Evolutionary conservation across 2,888 invertebrate genomes (phyloP).

Genomic region (Antheraea yamamai): DNA sequence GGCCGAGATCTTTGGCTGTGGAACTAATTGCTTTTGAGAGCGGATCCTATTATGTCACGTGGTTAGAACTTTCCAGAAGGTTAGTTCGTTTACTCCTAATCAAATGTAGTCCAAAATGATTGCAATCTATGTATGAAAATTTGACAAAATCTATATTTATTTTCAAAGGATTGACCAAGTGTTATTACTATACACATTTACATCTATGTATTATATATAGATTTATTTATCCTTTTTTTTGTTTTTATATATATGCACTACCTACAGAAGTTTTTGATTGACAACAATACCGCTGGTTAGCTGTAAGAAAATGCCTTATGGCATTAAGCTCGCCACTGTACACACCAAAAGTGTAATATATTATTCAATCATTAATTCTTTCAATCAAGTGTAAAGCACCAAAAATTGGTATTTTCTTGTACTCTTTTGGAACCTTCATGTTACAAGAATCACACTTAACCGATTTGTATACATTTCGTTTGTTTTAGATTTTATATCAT

Average conservation of each 20-base stretch:
- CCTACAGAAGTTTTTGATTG: no score
- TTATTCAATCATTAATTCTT: no score
- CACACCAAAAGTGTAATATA: no score
- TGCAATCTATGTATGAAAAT: not conserved
- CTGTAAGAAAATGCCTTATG: no score
- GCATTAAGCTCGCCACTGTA: no score
- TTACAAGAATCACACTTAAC: not conserved
- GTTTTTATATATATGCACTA: no score
- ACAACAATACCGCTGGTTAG: no score
- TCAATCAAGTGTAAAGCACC: no score
- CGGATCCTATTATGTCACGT: constrained; percentile 88
- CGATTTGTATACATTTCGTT: not conserved
- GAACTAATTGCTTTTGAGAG: constrained; percentile 90
- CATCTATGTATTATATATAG: no score
- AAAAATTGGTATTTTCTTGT: no score
- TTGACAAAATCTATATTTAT: not conserved
- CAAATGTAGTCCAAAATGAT: not conserved
- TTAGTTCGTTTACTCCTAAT: constrained; percentile 29
- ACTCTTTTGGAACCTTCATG: not conserved
- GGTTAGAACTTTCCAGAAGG: constrained; percentile 90
- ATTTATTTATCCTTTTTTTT: no score
- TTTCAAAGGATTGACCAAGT: not conserved
- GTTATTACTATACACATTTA: no score
- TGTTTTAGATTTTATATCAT: not conserved
- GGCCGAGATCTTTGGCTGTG: constrained; percentile 87